Conservation (phyloP, 2,113 vertebrate genomes). For the Mormyrus lacerda region DNA sequence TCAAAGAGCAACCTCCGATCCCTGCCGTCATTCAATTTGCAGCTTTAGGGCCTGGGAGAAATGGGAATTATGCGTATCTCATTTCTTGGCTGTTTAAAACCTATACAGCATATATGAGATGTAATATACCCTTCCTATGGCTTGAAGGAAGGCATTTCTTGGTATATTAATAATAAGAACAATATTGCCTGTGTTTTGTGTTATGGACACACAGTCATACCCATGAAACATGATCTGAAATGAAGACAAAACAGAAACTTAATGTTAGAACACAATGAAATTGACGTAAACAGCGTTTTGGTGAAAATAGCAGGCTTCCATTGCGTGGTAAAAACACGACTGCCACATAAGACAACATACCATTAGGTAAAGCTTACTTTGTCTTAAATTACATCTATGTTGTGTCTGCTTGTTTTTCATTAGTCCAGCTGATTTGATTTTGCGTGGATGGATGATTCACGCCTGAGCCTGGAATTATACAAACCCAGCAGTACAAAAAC, state of each 20-base stretch:
- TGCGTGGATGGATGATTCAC: not conserved
- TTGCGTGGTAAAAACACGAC: not conserved
- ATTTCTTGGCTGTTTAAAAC: conserved; percentile 11
- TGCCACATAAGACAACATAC: not conserved
- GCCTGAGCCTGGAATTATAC: not conserved
- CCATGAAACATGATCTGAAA: not conserved
- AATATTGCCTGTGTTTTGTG: not conserved
- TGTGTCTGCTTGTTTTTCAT: not conserved
- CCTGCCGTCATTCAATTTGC: conserved; percentile 8
- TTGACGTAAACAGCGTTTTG: not conserved
- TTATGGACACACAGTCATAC: not conserved
- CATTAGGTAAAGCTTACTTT: not conserved
- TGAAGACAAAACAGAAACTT: not conserved
- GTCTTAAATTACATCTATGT: not conserved
- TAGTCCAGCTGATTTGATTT: not conserved
- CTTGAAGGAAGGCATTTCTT: conserved; percentile 9
- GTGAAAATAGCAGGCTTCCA: not conserved
- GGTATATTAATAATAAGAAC: not conserved
- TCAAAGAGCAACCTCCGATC: conserved; percentile 1
- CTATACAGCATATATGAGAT: not conserved
- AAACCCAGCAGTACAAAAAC: not conserved
- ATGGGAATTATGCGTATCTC: conserved; percentile 14
- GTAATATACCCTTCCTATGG: conserved; percentile 7
- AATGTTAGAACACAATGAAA: not conserved
- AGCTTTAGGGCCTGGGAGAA: conserved; percentile 14